phyloP scores from a whole-genome alignment of 2,797 vertebrate species.

The Sphaeramia orbicularis region DNA sequence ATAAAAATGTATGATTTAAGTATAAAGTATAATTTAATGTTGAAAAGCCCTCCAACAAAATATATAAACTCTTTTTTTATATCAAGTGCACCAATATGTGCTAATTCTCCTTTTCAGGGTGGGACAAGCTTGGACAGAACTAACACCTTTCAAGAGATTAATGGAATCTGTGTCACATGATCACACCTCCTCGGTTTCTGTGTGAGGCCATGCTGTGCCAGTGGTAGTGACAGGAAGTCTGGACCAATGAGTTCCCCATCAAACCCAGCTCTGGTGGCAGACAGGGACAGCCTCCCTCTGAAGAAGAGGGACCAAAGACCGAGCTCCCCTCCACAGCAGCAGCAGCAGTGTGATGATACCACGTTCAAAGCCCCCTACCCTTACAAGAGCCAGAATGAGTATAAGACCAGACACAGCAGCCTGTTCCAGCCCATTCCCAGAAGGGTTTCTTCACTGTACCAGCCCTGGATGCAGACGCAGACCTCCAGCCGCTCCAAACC shows the following conservation, averaged over 20 bases:
- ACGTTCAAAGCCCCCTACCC: conserved; percentile 84
- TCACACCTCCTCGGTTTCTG: conserved; percentile 33
- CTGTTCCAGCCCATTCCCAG: conserved; percentile 66
- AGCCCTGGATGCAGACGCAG: conserved; percentile 73
- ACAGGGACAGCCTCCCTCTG: conserved; percentile 75
- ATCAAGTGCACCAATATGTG: conserved; percentile 21
- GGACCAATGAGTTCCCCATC: conserved; percentile 75
- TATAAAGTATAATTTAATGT: too few species aligned
- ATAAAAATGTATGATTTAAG: too few species aligned
- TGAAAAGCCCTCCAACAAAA: too few species aligned
- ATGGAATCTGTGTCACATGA: conserved; percentile 49
- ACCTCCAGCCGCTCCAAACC: conserved; percentile 54
- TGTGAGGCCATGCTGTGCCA: conserved; percentile 29
- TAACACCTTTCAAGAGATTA: conserved; percentile 43
- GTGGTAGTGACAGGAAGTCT: conserved; percentile 46
- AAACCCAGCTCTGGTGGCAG: conserved; percentile 59
- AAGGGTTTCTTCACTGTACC: conserved; percentile 65
- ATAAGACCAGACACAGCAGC: conserved; percentile 51
- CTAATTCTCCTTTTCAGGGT: conserved; percentile 53
- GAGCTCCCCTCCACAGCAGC: conserved; percentile 23
- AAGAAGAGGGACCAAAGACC: conserved; percentile 81
- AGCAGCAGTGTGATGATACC: conserved; percentile 54
- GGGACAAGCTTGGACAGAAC: conserved; percentile 31
- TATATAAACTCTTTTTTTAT: neutral
- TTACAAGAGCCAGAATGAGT: conserved; percentile 68